Conservation (phyloP, 2,113 vertebrate genomes). For the Dasypus novemcinctus region DNA sequence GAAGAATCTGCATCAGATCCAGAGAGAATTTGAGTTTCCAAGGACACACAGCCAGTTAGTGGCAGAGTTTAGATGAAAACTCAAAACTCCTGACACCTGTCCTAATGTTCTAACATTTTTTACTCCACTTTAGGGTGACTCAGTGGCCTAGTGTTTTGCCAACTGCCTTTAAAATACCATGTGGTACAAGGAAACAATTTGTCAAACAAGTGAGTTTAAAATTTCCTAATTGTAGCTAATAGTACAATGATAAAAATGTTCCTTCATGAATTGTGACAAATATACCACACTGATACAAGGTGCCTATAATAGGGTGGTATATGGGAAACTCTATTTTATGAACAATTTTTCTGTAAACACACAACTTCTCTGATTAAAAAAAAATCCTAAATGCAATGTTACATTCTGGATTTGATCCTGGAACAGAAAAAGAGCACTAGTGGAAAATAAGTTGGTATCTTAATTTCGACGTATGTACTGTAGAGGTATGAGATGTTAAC, state of each 20-base stretch:
- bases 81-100: background rate
- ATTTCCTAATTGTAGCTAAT: background rate
- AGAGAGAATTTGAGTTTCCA: background rate
- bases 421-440: background rate
- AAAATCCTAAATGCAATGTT: background rate
- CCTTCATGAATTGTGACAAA: no score
- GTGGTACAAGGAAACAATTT: background rate
- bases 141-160: background rate
- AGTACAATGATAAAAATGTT: no score
- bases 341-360: no score
- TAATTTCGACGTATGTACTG: background rate
- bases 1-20: background rate
- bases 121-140: background rate
- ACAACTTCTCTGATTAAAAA: no score
- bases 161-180: background rate
- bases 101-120: background rate
- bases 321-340: no score
- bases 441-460: background rate
- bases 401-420: background rate
- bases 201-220: background rate
- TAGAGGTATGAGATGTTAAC: background rate
- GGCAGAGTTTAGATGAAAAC: background rate
- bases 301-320: no score
- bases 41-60: background rate
- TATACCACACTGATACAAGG: no score